Evolutionary conservation across 1,140 invertebrate species (phyloP), one percentile per base, ranked within the genome.

Genomic region (Bombus haemorrhoidalis): DNA sequence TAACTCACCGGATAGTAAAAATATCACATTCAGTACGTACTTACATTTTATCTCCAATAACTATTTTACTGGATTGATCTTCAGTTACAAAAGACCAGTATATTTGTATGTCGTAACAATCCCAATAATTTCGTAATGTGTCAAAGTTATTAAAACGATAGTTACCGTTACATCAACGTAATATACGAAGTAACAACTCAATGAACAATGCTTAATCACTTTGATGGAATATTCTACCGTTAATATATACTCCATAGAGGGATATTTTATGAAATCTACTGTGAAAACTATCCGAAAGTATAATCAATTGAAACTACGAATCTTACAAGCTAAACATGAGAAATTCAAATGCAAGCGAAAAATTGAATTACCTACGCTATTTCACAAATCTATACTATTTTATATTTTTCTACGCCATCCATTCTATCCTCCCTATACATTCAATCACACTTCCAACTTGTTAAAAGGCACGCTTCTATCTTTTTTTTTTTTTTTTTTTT

Each of bases 331-430:
- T 9, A 69, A 79, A n/a, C 10, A 22, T 41, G 28, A 76, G 34
- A 41, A 64, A n/a, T 73, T 66, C 47, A 57, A 25, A 34, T 64
- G 53, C 62, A 68, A 83, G 68, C 9, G 66, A 82, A 47, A 77
- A 84, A 75, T 75, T 64, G 37, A 84, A 83, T 71, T 81, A 72
- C 41, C 76, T 80, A 47, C 37, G 57, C 71, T 83, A 76, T 81
- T 83, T 62, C 64, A 74, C 39, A 53, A 83, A 53, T 91, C 75
- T 85, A 87, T 73, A 86, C 89, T 72, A 91, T 90, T 91, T 91
- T 85, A 80, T 86, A 87, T 92, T 86, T 90, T 90, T 91, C 83
- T 87, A 82, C 87, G 84, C 86, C 84, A 69, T 76, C 34, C 75
- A 59, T 73, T 81, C 62, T 81, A 43, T 47, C 74, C 62, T 77